Conservation (phyloP, 2,888 invertebrate genomes). For the Heliothis peltigera region DNA sequence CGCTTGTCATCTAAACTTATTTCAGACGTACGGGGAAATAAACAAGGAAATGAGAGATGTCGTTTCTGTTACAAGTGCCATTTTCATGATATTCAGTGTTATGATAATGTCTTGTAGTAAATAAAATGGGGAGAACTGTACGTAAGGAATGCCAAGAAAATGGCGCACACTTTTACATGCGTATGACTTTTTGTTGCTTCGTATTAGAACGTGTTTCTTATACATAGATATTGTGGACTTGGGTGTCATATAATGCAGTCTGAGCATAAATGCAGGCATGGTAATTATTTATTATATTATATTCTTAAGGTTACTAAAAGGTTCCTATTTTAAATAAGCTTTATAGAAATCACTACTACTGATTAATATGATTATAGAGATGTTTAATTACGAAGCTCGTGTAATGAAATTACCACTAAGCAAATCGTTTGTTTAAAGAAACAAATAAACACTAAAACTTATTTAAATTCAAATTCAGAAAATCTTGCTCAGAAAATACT, state of each 20-base stretch:
- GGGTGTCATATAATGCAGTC: too few species aligned
- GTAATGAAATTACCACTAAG: neutral
- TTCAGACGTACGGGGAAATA: constrained; percentile 64
- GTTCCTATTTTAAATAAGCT: too few species aligned
- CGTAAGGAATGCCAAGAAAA: constrained; percentile 44
- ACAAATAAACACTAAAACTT: constrained; percentile 6
- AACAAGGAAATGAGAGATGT: constrained; percentile 74
- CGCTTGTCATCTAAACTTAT: constrained; percentile 63
- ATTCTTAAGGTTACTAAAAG: too few species aligned
- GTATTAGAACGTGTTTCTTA: neutral
- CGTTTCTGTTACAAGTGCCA: constrained; percentile 61
- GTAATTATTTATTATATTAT: too few species aligned
- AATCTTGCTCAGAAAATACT: constrained; percentile 19
- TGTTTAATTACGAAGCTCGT: too few species aligned
- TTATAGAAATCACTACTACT: too few species aligned
- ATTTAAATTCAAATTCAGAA: constrained; percentile 15
- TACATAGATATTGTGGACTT: neutral
- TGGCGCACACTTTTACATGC: constrained; percentile 14
- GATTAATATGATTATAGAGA: too few species aligned
- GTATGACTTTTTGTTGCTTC: neutral
- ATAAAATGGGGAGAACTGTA: constrained; percentile 50
- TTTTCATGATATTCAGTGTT: constrained; percentile 60
- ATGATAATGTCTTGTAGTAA: constrained; percentile 55
- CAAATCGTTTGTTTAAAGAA: neutral
- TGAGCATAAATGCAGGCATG: too few species aligned